Evolutionary conservation across 2,888 invertebrate species (phyloP).

Genomic region (Caenorhabditis sp.): DNA sequence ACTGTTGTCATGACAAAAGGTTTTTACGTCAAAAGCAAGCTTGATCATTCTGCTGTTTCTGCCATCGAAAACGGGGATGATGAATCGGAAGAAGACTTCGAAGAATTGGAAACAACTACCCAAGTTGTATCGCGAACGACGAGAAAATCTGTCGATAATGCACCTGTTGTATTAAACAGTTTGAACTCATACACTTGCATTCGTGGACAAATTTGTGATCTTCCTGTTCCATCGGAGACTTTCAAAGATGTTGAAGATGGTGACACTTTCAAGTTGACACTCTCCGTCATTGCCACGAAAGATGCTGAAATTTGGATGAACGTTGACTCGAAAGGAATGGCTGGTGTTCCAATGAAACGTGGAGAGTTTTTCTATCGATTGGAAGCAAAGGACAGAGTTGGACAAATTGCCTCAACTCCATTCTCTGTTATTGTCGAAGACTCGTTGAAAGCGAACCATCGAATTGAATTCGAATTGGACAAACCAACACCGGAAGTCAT

Average conservation of each 20-base stretch:
- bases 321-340: conserved; percentile 35
- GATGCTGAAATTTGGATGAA: conserved; percentile 36
- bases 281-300: conserved; percentile 45
- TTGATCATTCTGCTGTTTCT: neutral
- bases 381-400: conserved; percentile 59
- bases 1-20: conserved; percentile 20
- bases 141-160: conserved; percentile 22
- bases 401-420: conserved; percentile 48
- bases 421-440: conserved; percentile 49
- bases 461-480: conserved; percentile 44
- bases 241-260: conserved; percentile 67
- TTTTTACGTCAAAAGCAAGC: neutral
- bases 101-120: conserved; percentile 26
- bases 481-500: conserved; percentile 32
- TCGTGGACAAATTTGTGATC: conserved; percentile 53
- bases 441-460: conserved; percentile 41
- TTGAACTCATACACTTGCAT: conserved; percentile 27
- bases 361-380: conserved; percentile 63
- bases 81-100: conserved; percentile 4
- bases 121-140: conserved; percentile 27
- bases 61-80: neutral
- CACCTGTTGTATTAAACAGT: conserved; percentile 35
- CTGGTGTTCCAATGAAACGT: conserved; percentile 57
- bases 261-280: conserved; percentile 49
- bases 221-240: conserved; percentile 57